phyloP scores from a whole-genome alignment of 2,797 vertebrate species.

The Macroramphosus scolopax region DNA sequence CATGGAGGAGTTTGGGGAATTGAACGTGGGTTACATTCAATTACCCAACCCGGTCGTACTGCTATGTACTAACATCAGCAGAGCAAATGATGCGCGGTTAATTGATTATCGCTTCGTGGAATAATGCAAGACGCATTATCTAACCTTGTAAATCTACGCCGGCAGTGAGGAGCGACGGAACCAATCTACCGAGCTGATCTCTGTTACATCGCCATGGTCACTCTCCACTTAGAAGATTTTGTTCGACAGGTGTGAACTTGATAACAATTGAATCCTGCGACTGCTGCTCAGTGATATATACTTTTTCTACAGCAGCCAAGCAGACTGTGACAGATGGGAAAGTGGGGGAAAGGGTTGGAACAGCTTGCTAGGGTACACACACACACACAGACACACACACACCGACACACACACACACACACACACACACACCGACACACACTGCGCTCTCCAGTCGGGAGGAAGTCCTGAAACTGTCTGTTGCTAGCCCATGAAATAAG shows the following conservation, averaged over 20 bases:
- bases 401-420: constrained; percentile 13
- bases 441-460: constrained; percentile 37
- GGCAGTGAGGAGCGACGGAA: constrained; percentile 3
- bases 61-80: constrained; percentile 26
- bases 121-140: constrained; percentile 7
- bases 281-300: constrained; percentile 43
- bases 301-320: constrained; percentile 35
- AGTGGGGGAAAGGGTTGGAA: constrained; percentile 44
- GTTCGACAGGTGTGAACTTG: constrained; percentile 48
- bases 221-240: constrained; percentile 36
- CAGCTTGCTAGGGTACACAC: constrained; percentile 48
- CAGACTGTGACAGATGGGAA: constrained; percentile 64
- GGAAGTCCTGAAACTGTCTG: constrained; percentile 67
- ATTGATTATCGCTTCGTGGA: constrained; percentile 18
- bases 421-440: constrained; percentile 18
- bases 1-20: constrained; percentile 4
- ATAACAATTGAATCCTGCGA: constrained; percentile 53
- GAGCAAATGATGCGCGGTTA: neutral
- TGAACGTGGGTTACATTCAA: neutral
- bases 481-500: constrained; percentile 76
- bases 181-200: constrained; percentile 29
- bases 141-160: neutral
- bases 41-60: constrained; percentile 2
- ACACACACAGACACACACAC: no score
- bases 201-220: constrained; percentile 18